Evolutionary conservation across 2,113 vertebrate genomes (phyloP).

Genomic region (Xenopus borealis): DNA sequence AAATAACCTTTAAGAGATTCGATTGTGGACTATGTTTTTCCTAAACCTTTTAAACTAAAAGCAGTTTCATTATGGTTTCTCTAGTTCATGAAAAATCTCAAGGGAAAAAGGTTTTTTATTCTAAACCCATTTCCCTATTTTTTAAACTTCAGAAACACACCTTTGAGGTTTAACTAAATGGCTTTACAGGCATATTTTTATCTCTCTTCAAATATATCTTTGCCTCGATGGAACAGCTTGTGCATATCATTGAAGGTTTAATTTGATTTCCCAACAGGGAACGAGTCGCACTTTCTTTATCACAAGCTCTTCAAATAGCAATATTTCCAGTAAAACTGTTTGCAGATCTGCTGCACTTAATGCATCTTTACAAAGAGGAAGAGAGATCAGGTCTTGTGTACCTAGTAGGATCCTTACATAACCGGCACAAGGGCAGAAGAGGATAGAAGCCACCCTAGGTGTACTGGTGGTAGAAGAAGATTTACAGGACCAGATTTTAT

Average conservation of each 20-base stretch:
- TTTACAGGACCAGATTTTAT: constrained; percentile 1
- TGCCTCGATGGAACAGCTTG: constrained; percentile 7
- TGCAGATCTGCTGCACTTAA: fast-evolving
- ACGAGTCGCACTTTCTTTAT: background rate
- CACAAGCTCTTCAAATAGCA: fast-evolving
- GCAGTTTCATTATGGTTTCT: constrained; percentile 29
- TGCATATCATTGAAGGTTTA: constrained; percentile 6
- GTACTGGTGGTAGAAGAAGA: background rate
- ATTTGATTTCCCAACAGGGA: constrained; percentile 6
- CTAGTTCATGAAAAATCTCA: constrained; percentile 52
- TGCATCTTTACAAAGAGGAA: background rate
- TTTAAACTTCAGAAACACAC: constrained; percentile 44
- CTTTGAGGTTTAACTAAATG: constrained; percentile 50
- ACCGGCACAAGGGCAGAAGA: background rate
- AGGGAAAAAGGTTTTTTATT: constrained; percentile 16
- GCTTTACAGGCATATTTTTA: constrained; percentile 47
- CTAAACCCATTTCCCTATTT: constrained; percentile 31
- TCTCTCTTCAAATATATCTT: constrained; percentile 1
- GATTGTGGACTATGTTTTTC: background rate
- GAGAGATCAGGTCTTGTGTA: fast-evolving
- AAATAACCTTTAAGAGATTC: background rate
- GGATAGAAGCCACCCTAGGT: background rate
- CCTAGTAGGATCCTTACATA: background rate
- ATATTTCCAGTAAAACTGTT: background rate
- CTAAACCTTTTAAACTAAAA: background rate